Conservation (phyloP, 2,888 invertebrate genomes). For the Aromia moschata region DNA sequence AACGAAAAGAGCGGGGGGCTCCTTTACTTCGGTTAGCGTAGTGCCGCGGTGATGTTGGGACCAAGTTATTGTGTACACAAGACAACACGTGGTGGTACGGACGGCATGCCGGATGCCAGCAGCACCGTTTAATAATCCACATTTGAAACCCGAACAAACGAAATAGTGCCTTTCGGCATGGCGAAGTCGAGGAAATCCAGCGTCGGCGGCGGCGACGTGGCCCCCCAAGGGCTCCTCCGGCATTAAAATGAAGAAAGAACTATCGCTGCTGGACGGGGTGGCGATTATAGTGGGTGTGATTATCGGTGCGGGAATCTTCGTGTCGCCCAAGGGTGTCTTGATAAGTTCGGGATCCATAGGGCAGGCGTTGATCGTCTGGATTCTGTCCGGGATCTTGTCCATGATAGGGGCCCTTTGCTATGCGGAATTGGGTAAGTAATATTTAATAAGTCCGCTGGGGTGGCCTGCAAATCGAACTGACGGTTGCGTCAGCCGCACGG, state of each 20-base stretch:
- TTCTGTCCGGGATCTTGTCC: constrained; percentile 86
- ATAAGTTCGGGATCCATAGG: constrained; percentile 91
- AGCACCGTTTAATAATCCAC: background rate
- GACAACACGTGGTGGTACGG: constrained; percentile 16
- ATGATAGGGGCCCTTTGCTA: constrained; percentile 96
- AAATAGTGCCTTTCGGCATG: too few relatives aligned
- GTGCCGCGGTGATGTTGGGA: constrained; percentile 13
- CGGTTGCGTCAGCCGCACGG: constrained; percentile 22
- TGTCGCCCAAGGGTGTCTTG: constrained; percentile 94
- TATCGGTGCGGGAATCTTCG: constrained; percentile 96
- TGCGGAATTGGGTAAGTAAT: constrained; percentile 88
- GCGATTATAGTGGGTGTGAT: constrained; percentile 95
- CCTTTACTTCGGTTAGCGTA: background rate
- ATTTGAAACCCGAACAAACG: too few relatives aligned
- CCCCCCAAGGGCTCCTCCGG: constrained; percentile 28
- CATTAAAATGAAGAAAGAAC: constrained; percentile 88
- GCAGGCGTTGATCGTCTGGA: constrained; percentile 88
- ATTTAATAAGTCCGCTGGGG: constrained; percentile 1
- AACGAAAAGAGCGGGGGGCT: constrained; percentile 5
- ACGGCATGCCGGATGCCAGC: constrained; percentile 9
- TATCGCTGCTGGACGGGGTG: constrained; percentile 90
- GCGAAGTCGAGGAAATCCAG: constrained; percentile 19
- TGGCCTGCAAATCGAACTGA: constrained; percentile 2
- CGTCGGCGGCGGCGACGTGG: constrained; percentile 9
- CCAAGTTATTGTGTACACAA: constrained; percentile 9